Base-by-base conservation (phyloP, 2,113 vertebrate species). In the Phalacrocorax pelagicus region DNA sequence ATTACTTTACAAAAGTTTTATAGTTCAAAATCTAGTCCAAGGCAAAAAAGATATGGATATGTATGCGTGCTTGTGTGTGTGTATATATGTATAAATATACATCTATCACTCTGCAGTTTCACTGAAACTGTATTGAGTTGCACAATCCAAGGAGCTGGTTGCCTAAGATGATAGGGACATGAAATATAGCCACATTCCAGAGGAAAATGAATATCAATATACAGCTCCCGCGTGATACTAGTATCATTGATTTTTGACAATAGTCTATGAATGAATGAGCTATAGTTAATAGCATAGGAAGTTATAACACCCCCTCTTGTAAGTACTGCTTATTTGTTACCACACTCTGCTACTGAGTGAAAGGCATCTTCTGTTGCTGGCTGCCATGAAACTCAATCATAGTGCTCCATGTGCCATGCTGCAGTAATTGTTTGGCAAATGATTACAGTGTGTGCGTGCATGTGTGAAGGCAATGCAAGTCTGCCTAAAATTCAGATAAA, bases 161-260 rank as follows among this genome's bases (percentile, higher is more conserved):
- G 62, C 46, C 62, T 87, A 66, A 77, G 32, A 94, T 77, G 87
- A 91, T 94, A 85, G 36, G 44, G 15, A 62, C 57, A 52, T 70
- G 62, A 97, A 94, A 86, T 86, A 94, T 14, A 94, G 54, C 18
- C 32, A 63, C 73, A 87, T 80, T 95, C 62, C 55, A 87, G 62
- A 66, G 21, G 51, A 82, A 93, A 92, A 92, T 92, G 32, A 88
- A 42, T 90, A 91, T 86, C 87, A 90, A 86, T 95, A 92, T 36
- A 77, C 46, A 65, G 66, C 51, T 86, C 70, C 89, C 5, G 0
- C 1, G 3, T 66, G 77, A 84, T 82, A 92, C n/a, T 20, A 27
- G 32, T 73, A 88, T 62, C 62, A 96, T 80, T 88, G 94, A 95
- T 96, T 97, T 96, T 65, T 88, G 44, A 92, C 91, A 85, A 55